These are phyloP conservation scores for Apamea monoglypha DNA, from an alignment of 2,888 invertebrate genomes.

Conservation along the genomic window DNA sequence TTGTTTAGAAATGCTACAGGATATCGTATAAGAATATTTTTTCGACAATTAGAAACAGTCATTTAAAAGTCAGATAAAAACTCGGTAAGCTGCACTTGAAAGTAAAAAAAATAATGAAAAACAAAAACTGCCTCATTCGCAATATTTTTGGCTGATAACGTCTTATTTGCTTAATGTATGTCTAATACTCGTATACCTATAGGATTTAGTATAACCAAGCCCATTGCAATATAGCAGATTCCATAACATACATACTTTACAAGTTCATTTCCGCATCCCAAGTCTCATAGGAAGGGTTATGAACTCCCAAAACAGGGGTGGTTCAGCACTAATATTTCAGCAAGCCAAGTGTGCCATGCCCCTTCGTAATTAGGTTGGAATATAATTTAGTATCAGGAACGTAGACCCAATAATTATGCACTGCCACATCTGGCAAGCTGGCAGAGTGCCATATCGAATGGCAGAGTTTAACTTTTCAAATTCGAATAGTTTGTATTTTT, in stretches of 20 bases:
- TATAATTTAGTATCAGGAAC: slow-evolving; percentile 67
- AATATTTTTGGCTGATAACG: not conserved
- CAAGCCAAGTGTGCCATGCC: slow-evolving; percentile 30
- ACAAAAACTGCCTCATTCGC: not conserved
- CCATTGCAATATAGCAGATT: not conserved
- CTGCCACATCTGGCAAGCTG: slow-evolving; percentile 67
- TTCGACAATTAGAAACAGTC: too few species aligned
- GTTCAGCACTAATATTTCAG: slow-evolving; percentile 49
- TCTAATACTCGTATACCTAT: not conserved
- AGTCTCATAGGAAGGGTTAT: slow-evolving; percentile 8
- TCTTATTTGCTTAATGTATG: not conserved
- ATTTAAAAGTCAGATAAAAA: too few species aligned
- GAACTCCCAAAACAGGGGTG: slow-evolving; percentile 23
- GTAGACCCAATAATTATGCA: slow-evolving; percentile 70
- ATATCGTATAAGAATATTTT: not conserved
- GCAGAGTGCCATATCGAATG: slow-evolving; percentile 67
- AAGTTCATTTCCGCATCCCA: not conserved
- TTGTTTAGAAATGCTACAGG: slow-evolving; percentile 9
- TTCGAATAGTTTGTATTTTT: slow-evolving; percentile 45
- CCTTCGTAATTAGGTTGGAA: slow-evolving; percentile 69
- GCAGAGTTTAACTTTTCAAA: slow-evolving; percentile 52
- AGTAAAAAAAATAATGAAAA: not conserved
- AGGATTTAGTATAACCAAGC: not conserved
- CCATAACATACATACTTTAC: not conserved
- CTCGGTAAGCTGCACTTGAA: not conserved